Percentiles rank a stretch among this genome's conserved stretches.
Evolutionary conservation across 2,113 vertebrate genomes (phyloP).

Genomic region (Rhynchomys soricoides): DNA sequence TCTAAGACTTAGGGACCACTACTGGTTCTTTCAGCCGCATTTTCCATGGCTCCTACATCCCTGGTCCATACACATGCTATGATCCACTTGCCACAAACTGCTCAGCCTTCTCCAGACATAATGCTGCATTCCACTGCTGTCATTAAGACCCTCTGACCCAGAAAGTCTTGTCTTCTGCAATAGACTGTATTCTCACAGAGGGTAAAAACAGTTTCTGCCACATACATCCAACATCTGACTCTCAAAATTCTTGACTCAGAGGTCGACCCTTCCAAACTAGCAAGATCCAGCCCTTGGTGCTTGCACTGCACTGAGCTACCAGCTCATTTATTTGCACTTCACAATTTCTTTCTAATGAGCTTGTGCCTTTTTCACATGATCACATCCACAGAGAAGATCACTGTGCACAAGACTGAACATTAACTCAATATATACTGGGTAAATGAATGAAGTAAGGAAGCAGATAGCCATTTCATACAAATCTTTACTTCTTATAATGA

Average conservation of each 20-base stretch:
- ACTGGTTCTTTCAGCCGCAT: not conserved
- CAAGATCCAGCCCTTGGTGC: not conserved
- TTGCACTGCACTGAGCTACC: not conserved
- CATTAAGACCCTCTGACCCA: not conserved
- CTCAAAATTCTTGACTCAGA: not conserved
- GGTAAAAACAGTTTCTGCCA: not conserved
- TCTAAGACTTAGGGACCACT: not conserved
- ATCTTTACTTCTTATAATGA: not conserved
- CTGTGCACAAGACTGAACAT: no score
- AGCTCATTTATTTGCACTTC: not conserved
- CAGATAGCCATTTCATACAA: not conserved
- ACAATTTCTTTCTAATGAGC: not conserved
- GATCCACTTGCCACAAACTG: not conserved
- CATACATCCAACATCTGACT: not conserved
- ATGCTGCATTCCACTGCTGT: not conserved
- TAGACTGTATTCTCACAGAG: fast-evolving
- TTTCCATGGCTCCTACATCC: not conserved
- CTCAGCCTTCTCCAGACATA: not conserved
- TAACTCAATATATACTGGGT: not conserved
- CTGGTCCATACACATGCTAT: no score
- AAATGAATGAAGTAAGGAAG: not conserved
- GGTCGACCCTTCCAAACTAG: not conserved
- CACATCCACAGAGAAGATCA: not conserved
- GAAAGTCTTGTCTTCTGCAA: not conserved
- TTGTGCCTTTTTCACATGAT: not conserved